Evolutionary conservation across 2,797 vertebrate genomes (phyloP).

Genomic region (Enteromius paludinosus): DNA sequence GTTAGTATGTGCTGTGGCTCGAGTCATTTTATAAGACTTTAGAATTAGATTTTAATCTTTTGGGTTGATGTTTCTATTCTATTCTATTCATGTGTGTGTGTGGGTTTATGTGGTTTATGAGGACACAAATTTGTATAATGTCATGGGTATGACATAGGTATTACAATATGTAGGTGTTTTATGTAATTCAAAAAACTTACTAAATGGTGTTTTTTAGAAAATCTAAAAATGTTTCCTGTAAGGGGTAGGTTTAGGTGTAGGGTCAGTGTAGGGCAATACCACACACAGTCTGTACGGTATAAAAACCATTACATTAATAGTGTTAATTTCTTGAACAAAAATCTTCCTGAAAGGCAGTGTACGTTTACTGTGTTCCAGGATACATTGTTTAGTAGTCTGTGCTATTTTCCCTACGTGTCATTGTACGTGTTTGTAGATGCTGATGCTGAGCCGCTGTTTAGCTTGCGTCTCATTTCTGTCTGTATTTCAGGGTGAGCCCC

Average conservation of each 20-base stretch:
- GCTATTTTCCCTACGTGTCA: background rate
- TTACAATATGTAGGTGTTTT: too few relatives aligned
- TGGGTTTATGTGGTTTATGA: too few relatives aligned
- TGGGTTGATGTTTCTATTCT: background rate
- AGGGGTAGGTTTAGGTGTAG: too few relatives aligned
- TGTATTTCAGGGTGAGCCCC: constrained; percentile 84
- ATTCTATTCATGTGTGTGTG: background rate
- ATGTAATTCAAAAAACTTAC: too few relatives aligned
- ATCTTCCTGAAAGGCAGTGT: background rate
- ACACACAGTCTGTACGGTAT: too few relatives aligned
- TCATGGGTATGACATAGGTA: too few relatives aligned
- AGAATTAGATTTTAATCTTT: background rate
- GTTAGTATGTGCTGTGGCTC: background rate
- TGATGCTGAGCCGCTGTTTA: background rate
- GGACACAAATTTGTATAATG: too few relatives aligned
- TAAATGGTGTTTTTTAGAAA: too few relatives aligned
- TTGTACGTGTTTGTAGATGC: background rate
- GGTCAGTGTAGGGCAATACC: too few relatives aligned
- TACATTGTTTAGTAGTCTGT: background rate
- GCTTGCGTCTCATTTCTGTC: constrained; percentile 26
- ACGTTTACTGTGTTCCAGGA: background rate
- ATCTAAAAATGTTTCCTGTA: too few relatives aligned
- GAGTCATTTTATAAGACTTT: background rate
- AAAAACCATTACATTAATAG: background rate
- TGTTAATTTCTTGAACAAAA: background rate